Conservation (phyloP, 1,140 invertebrate genomes). For the Euura lappo region DNA sequence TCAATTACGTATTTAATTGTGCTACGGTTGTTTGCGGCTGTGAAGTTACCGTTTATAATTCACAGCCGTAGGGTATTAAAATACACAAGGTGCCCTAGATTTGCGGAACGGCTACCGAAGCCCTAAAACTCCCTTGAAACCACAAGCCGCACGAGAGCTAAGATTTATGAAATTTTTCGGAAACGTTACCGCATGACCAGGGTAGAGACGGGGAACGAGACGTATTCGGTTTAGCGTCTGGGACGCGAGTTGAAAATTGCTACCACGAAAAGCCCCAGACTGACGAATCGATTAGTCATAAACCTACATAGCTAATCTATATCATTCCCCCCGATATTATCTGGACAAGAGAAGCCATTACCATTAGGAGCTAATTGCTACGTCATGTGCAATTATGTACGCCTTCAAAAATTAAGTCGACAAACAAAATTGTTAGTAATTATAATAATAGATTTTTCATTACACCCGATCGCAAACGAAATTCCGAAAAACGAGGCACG, state of each 20-base stretch:
- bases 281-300: background rate
- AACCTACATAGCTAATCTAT: background rate
- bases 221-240: background rate
- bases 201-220: background rate
- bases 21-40: background rate
- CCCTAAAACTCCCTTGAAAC: background rate
- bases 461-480: background rate
- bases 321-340: background rate
- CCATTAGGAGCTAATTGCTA: background rate
- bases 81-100: background rate
- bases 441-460: background rate
- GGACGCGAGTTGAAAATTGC: background rate
- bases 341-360: background rate
- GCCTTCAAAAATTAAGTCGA: background rate
- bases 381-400: background rate
- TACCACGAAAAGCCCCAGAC: background rate
- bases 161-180: background rate
- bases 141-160: background rate
- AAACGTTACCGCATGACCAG: background rate
- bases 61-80: background rate
- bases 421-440: slow-evolving; percentile 5
- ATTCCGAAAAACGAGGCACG: background rate
- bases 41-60: background rate
- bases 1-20: background rate
- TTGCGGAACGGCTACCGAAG: background rate